These are phyloP conservation scores for Hypsopygia costalis DNA, from an alignment of 2,888 invertebrate genomes.

Conservation along the genomic window DNA sequence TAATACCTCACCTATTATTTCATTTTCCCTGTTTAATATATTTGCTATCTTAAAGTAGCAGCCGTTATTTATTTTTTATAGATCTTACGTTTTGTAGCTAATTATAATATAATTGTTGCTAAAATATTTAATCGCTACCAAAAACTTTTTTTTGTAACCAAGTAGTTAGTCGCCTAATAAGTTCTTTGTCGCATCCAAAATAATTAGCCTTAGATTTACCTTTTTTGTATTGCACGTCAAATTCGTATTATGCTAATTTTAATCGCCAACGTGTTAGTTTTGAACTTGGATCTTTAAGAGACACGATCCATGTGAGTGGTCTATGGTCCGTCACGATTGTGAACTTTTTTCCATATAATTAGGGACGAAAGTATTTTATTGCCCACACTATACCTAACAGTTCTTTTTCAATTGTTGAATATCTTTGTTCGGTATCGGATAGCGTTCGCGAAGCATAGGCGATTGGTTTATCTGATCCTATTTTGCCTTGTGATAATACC, in stretches of 20 bases:
- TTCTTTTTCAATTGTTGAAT: slow-evolving; percentile 39
- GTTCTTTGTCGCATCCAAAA: no score
- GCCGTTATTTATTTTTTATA: no score
- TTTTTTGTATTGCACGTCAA: slow-evolving; percentile 23
- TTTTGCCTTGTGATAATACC: slow-evolving; percentile 23
- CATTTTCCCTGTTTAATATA: no score
- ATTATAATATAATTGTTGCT: no score
- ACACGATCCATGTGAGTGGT: slow-evolving; percentile 39
- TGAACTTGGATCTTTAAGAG: slow-evolving; percentile 41
- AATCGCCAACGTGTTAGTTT: slow-evolving; percentile 39
- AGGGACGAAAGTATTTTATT: slow-evolving; percentile 37
- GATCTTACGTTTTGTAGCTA: no score
- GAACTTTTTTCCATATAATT: slow-evolving; percentile 39
- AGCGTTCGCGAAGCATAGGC: slow-evolving; percentile 26
- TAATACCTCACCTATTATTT: no score
- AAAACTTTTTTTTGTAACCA: no score
- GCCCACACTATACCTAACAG: slow-evolving; percentile 39
- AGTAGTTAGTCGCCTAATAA: no score
- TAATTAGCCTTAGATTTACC: slow-evolving; percentile 23
- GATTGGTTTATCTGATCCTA: slow-evolving; percentile 26
- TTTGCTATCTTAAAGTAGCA: no score
- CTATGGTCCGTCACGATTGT: slow-evolving; percentile 45
- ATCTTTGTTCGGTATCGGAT: slow-evolving; percentile 24
- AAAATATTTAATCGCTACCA: no score
- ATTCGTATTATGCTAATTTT: slow-evolving; percentile 28